Evolutionary conservation across 2,888 invertebrate genomes (phyloP), one percentile per base, ranked within the genome.

Genomic region (Arge pagana): DNA sequence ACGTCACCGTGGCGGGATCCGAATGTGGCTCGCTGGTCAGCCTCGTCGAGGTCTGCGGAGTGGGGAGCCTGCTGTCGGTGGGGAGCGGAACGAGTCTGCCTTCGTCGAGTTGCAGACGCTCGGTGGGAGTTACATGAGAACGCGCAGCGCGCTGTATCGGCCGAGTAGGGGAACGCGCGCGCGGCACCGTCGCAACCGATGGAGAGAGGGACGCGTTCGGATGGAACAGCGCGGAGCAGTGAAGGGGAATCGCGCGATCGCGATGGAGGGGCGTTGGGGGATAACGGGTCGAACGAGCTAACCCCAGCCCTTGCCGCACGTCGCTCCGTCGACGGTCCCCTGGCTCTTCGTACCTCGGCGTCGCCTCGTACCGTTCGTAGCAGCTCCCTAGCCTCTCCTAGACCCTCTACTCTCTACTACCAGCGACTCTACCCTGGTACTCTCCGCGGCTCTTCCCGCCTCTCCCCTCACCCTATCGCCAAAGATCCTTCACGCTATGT

Each of bases 1-100:
- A 78, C 78, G 78, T 78, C 78, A 78, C 76, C 72, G 70, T 77
- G 76, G 77, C 77, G 77, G 76, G 77, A 75, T 72, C 68, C 67
- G 64, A 70, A 60, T 62, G 67, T 57, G 72, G 74, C 71, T 74
- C 73, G 72, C 72, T 66, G 67, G 69, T 70, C 66, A 72, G 68
- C 61, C 63, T 45, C 61, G 31, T 21, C 45, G 24, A 45, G 24
- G 43, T 8, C 30, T 28, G n/a, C 8, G 5, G 3, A 19, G 7
- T 52, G 61, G 70, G 66, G 66, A 71, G 69, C 63, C 23, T 43
- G 10, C 48, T 50, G 24, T 30, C 36, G 57, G 57, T 70, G 71
- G 71, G 72, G 72, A 70, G 66, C 60, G 66, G 56, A 71, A 68
- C 72, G 73, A 72, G 72, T 72, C 72, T 71, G 70, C 70, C 59